Evolutionary conservation across 2,888 invertebrate species (phyloP), one percentile per base, ranked within the genome.

Genomic region (Eurois occulta): DNA sequence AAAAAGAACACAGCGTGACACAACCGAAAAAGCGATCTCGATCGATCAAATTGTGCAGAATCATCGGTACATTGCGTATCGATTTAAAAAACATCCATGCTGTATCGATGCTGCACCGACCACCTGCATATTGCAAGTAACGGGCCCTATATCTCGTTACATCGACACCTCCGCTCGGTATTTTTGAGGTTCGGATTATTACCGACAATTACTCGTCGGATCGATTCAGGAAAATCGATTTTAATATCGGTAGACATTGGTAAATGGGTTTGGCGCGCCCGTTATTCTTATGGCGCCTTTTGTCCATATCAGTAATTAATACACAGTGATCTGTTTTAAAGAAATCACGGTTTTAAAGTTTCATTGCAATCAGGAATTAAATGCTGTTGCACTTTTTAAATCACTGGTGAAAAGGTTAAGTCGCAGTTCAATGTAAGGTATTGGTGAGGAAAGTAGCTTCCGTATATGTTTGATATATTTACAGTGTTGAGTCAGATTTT

Each of bases 121-220:
- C 95, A 95, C 96, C 95, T 91, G 92, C 93, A 91, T 92, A 92
- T 90, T 93, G 94, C 94, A 92, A 93, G 94, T 95, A 95, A 95
- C 93, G 94, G 92, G 82, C 89, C 92, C 76, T 87, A 83, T 92
- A 93, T 94, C 93, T 93, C 90, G 91, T 94, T 93, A 92, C 92
- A 93, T 96, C 94, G 94, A 95, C 95, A 95, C 96, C 94, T 96
- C 87, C 64, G 84, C 85, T 81, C 84, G 70, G 84, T 88, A 87
- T 88, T 90, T 62, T 62, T 62, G 35, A 62, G 62, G 10, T 21
- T 89, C 86, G 88, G 91, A 92, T 92, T 94, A 94, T 95, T 94
- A 94, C 91, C 87, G 91, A 95, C 94, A 94, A 95, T 95, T 95
- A 95, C 93, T 92, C 90, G 92, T 87, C 89, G 90, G 87, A 94